Evolutionary conservation across 2,888 invertebrate species (phyloP).

Genomic region (Biston stratarius): DNA sequence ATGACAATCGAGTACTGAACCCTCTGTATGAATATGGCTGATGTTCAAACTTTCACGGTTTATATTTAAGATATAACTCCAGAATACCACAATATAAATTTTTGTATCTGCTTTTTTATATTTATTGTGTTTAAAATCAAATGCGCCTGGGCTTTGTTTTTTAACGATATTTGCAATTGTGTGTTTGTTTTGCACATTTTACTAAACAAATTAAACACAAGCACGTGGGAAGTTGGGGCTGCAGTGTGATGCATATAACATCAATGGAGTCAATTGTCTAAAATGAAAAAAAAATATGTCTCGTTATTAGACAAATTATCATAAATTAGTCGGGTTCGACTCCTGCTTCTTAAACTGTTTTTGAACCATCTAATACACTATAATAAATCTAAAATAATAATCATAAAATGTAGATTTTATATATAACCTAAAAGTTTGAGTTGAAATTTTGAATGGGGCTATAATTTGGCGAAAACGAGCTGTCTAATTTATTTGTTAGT

Average conservation of each 20-base stretch:
- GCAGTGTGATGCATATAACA: neutral
- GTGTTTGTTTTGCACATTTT: conserved; percentile 23
- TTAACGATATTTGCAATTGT: neutral
- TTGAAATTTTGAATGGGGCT: no score
- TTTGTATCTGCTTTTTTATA: neutral
- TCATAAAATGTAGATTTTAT: no score
- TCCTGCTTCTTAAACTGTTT: neutral
- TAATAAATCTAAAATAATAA: no score
- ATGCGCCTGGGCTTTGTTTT: neutral
- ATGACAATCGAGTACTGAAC: no score
- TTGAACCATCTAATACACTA: neutral
- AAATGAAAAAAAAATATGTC: neutral
- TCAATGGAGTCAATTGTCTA: neutral
- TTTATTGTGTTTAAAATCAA: neutral
- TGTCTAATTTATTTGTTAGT: no score
- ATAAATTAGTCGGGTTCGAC: neutral
- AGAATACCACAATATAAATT: no score
- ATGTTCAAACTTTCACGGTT: no score
- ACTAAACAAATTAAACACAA: conserved; percentile 9
- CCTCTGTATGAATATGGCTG: no score
- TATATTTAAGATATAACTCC: no score
- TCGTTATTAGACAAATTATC: neutral
- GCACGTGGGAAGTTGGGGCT: neutral
- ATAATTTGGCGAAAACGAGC: no score
- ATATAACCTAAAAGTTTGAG: no score